Conservation (phyloP, 2,797 vertebrate species). For the Varecia variegata region DNA sequence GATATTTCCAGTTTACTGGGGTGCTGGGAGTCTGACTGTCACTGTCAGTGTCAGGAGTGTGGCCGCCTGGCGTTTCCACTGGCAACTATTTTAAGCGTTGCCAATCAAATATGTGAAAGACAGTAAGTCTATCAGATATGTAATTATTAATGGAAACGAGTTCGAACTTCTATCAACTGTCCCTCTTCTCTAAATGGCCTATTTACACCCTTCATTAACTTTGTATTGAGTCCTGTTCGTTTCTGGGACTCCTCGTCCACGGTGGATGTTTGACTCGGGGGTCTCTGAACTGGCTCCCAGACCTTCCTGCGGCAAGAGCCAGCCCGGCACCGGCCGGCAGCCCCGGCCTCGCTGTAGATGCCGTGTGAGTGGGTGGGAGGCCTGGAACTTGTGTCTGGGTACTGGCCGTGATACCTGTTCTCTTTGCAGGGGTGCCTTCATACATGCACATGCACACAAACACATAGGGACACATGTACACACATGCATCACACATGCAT, state of each 20-base stretch:
- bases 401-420: background rate
- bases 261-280: rapidly evolving
- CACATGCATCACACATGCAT: background rate
- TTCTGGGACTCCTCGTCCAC: background rate
- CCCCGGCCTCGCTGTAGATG: rapidly evolving
- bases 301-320: background rate
- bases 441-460: too few relatives aligned
- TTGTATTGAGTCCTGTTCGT: background rate
- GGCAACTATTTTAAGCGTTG: background rate
- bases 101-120: background rate
- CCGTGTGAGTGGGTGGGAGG: rapidly evolving
- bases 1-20: background rate
- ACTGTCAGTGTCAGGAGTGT: rapidly evolving
- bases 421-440: rapidly evolving
- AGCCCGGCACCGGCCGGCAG: rapidly evolving
- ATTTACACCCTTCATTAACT: background rate
- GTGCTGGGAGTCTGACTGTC: background rate
- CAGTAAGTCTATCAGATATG: background rate
- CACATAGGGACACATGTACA: rapidly evolving
- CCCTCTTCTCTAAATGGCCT: background rate
- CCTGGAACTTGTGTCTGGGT: rapidly evolving
- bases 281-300: background rate
- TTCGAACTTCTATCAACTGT: rapidly evolving
- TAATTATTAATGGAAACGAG: background rate
- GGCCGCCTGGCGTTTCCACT: rapidly evolving